Evolutionary conservation across 2,797 vertebrate genomes (phyloP), one percentile per base, ranked within the genome.

Genomic region (Anisognathus igniventris): DNA sequence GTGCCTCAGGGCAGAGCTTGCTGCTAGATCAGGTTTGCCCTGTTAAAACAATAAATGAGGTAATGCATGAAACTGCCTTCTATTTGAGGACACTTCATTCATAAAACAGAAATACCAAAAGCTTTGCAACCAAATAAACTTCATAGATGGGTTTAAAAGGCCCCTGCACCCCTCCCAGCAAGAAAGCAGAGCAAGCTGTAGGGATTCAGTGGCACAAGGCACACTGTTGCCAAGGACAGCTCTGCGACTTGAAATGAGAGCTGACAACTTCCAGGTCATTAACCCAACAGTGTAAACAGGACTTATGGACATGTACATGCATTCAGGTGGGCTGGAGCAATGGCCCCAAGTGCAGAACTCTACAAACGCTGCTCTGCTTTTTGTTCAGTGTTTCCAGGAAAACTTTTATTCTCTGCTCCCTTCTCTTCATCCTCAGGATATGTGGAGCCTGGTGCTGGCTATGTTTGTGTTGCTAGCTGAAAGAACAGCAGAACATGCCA

Each of bases 401-500:
- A 87, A 9, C n/a, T 78, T 93, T 68, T 37, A 31, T 58, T 61
- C 82, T 88, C 70, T 1, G 7, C n/a, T 88, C 72, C 82, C 54
- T 91, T 68, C 78, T 83, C n/a, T 62, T 66, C 73, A 61, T 83
- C 51, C 18, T 68, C 58, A 45, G 82, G 73, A 86, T 86, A 73
- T 19, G 48, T 17, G n/a, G 82, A 93, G 91, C 62, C 93, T 86
- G 54, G 58, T 83, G 82, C 53, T 4, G 39, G 78, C 70, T 91
- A 0, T 96, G 73, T 79, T 95, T 96, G 86, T 81, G 92, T 74
- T 96, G 86, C 51, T 94, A 95, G 88, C 86, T 90, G 85, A 93
- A 96, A 96, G 85, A 94, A 85, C 76, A 92, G 73, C 86, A 91
- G 54, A 95, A 79, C 71, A 82, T 57, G 95, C 88, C 96, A 96